Evolutionary conservation across 2,113 vertebrate genomes (phyloP).

Genomic region (Ellobius talpinus): DNA sequence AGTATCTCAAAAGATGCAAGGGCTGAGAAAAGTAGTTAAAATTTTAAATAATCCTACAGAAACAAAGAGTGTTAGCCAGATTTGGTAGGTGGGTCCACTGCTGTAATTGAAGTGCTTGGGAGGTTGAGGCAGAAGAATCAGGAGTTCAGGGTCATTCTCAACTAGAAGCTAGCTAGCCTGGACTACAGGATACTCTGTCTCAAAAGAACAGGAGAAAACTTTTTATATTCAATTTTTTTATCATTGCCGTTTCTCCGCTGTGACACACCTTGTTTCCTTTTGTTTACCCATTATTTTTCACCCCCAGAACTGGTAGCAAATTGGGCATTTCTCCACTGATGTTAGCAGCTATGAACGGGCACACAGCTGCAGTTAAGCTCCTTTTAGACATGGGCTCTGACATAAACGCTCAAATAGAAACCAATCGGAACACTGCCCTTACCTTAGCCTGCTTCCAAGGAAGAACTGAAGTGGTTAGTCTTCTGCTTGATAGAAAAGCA

Average conservation of each 20-base stretch:
- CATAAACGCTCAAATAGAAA: constrained; percentile 99
- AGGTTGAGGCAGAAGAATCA: too few species aligned
- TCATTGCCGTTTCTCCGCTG: neutral
- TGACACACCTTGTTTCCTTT: neutral
- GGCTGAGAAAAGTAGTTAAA: neutral
- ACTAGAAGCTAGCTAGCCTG: neutral
- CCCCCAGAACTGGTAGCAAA: constrained; percentile 97
- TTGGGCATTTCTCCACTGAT: constrained; percentile 99
- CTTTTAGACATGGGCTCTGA: constrained; percentile 99
- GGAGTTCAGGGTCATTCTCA: neutral
- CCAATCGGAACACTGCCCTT: constrained; percentile 98
- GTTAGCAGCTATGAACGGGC: constrained; percentile 99
- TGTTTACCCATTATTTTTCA: constrained; percentile 19
- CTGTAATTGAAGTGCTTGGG: neutral
- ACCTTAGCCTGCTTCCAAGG: constrained; percentile 99
- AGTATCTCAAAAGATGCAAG: neutral
- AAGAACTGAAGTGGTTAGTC: constrained; percentile 97
- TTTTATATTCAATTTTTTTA: neutral
- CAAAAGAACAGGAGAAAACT: neutral
- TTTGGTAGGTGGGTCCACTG: neutral
- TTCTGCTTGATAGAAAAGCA: constrained; percentile 97
- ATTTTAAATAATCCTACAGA: constrained; percentile 53
- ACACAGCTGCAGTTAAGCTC: constrained; percentile 97
- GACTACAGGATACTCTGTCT: neutral
- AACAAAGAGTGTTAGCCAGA: neutral